Evolutionary conservation across 1,140 invertebrate genomes (phyloP).

Genomic region (Physella acuta): DNA sequence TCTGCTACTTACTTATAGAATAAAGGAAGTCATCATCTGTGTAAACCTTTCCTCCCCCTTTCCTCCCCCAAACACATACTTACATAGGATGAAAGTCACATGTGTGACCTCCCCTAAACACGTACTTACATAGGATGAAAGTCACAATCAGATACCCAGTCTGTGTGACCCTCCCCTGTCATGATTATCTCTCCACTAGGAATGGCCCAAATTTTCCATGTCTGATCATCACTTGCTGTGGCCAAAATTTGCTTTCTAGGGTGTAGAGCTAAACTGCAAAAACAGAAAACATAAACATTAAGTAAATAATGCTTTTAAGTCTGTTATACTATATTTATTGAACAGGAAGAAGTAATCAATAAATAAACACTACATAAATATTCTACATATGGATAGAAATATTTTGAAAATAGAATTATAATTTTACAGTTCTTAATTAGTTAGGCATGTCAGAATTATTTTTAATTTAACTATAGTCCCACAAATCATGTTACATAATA

Average conservation of each 20-base stretch:
- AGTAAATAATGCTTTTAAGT: constrained; percentile 7
- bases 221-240: constrained; percentile 59
- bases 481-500: too few species aligned
- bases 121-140: constrained; percentile 59
- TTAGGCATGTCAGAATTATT: too few species aligned
- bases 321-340: not conserved
- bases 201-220: constrained; percentile 61
- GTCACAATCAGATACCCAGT: constrained; percentile 60
- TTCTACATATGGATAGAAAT: too few species aligned
- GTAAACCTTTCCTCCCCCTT: too few species aligned
- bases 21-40: too few species aligned
- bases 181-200: constrained; percentile 58
- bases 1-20: too few species aligned
- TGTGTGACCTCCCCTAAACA: too few species aligned
- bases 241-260: constrained; percentile 59
- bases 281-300: constrained; percentile 17
- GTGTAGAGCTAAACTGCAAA: constrained; percentile 54
- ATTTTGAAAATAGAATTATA: too few species aligned
- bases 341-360: not conserved
- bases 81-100: constrained; percentile 60
- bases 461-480: too few species aligned
- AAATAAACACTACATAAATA: too few species aligned
- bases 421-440: too few species aligned
- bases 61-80: too few species aligned
- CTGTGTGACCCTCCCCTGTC: constrained; percentile 60